phyloP scores from a whole-genome alignment of 1,140 invertebrate genomes.

The Tetragonula clypearis region DNA sequence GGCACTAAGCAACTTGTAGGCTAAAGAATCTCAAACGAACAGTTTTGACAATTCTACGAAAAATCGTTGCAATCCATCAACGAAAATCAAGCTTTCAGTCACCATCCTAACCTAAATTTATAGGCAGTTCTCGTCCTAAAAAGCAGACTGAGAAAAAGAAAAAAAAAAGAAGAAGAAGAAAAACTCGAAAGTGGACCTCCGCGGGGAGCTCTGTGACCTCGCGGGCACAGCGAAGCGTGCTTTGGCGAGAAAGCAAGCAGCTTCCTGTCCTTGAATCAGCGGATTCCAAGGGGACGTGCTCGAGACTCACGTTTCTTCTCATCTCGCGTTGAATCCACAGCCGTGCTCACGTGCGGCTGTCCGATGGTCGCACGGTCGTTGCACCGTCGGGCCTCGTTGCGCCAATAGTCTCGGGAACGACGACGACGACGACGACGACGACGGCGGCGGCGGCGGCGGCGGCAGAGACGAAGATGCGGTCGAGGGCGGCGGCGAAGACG shows the following conservation, averaged over 20 bases:
- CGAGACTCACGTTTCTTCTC: constrained; percentile 74
- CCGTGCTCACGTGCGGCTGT: constrained; percentile 66
- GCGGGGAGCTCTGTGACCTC: not conserved
- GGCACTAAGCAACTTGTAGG: not conserved
- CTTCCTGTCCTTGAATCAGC: constrained; percentile 4
- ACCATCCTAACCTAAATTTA: not conserved
- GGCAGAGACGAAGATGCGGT: not conserved
- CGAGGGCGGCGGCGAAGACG: constrained; percentile 6
- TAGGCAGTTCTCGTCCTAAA: not conserved
- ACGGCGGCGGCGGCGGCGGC: not conserved
- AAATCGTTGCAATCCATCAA: not conserved
- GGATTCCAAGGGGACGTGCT: not conserved
- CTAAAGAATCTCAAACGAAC: not conserved
- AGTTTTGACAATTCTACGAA: not conserved
- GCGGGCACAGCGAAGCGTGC: not conserved
- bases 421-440: not conserved
- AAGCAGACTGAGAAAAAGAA: not conserved
- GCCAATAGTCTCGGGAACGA: constrained; percentile 29
- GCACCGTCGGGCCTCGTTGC: constrained; percentile 39
- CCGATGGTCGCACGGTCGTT: constrained; percentile 53
- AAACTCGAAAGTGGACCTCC: not conserved
- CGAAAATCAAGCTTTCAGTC: not conserved
- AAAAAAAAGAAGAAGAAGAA: too few species aligned
- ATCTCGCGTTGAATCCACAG: constrained; percentile 64
- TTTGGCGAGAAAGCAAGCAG: not conserved